Percentiles rank a stretch among this genome's conserved stretches.
phyloP scores from a whole-genome alignment of 2,797 vertebrate species.

The Manis pentadactyla region DNA sequence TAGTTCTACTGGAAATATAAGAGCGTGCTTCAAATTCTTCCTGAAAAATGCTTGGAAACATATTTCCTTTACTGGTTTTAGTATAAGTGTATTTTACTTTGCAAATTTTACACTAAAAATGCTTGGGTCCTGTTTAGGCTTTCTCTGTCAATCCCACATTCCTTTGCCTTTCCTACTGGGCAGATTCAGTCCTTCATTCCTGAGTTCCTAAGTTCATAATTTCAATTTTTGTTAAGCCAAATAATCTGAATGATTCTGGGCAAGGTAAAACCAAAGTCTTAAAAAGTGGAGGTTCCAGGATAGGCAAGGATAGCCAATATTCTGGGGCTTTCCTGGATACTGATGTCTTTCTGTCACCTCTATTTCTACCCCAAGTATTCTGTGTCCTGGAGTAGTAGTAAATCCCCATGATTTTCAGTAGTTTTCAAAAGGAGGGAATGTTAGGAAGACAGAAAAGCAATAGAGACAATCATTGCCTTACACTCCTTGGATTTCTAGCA shows the following conservation, averaged over 20 bases:
- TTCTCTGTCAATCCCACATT: too few species aligned
- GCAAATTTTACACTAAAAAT: too few species aligned
- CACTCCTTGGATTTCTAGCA: background rate
- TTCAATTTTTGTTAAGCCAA: background rate
- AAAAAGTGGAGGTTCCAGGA: background rate
- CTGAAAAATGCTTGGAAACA: background rate
- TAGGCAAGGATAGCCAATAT: background rate
- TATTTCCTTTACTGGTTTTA: background rate
- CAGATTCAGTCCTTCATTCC: too few species aligned
- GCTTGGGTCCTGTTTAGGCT: too few species aligned
- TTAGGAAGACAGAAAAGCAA: background rate
- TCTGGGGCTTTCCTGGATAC: background rate
- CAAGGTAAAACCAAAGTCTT: background rate
- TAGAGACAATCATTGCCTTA: background rate
- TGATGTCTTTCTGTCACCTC: background rate
- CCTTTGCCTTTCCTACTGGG: too few species aligned
- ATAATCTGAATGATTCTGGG: background rate
- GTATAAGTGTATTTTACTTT: too few species aligned
- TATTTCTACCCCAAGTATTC: background rate
- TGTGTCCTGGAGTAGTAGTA: background rate
- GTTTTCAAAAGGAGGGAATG: background rate
- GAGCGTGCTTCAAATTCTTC: background rate
- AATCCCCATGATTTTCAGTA: background rate
- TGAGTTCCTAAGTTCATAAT: background rate
- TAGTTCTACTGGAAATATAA: background rate